Conservation (phyloP, 2,113 vertebrate genomes). For the Hepsetus odoe region DNA sequence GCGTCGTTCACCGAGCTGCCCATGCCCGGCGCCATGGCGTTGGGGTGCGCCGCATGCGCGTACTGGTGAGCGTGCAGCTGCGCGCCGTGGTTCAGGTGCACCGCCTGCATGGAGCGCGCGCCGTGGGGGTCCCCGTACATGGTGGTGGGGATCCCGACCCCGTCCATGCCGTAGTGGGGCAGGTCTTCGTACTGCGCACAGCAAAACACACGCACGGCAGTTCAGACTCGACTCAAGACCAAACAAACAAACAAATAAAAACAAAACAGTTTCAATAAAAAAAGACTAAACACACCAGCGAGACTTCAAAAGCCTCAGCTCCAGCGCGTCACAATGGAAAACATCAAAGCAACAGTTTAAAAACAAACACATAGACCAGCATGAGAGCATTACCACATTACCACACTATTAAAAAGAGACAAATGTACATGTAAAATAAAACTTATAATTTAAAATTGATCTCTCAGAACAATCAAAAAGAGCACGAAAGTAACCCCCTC, state of each 20-base stretch:
- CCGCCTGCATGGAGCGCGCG: constrained; percentile 95
- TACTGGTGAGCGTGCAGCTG: constrained; percentile 97
- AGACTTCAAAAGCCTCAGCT: no score
- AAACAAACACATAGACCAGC: neutral
- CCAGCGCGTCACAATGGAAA: neutral
- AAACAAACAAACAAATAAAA: neutral
- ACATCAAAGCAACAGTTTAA: constrained; percentile 6
- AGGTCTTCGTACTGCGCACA: constrained; percentile 97
- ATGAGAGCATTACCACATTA: no score
- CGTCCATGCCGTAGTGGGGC: constrained; percentile 99
- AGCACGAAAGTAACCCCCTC: no score
- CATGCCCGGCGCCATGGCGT: constrained; percentile 96
- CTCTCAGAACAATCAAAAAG: no score
- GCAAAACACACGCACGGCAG: constrained; percentile 64
- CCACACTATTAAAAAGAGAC: no score
- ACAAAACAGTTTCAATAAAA: neutral
- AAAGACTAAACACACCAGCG: no score
- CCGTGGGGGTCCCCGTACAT: constrained; percentile 99
- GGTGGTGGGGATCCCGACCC: constrained; percentile 95
- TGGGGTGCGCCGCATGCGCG: constrained; percentile 93
- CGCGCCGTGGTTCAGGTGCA: constrained; percentile 97
- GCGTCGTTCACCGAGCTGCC: constrained; percentile 98
- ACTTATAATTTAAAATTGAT: no score
- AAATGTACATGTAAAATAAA: no score
- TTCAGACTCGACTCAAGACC: constrained; percentile 2